These are phyloP conservation scores for Leptinotarsa peninsularis DNA, from an alignment of 2,888 invertebrate genomes.

Conservation along the genomic window DNA sequence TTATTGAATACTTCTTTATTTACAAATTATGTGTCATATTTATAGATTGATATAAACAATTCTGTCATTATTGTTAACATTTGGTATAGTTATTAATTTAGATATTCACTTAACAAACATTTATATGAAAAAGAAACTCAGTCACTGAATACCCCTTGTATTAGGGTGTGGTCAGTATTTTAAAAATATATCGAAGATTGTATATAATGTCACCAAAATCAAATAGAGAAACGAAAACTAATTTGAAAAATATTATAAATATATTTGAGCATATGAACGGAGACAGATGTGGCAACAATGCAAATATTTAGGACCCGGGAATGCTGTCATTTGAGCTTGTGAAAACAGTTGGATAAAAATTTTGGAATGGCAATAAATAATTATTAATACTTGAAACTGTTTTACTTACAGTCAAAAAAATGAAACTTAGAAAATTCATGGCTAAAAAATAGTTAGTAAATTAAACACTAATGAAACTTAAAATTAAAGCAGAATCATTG, in stretches of 20 bases:
- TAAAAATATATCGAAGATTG: constrained; percentile 29
- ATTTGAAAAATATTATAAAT: not conserved
- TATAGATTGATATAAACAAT: constrained; percentile 58
- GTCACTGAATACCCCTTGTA: constrained; percentile 56
- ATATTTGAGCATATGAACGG: constrained; percentile 22
- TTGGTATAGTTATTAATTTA: constrained; percentile 61
- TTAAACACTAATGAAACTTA: constrained; percentile 52
- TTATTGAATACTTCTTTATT: constrained; percentile 44
- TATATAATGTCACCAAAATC: constrained; percentile 28
- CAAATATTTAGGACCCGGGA: constrained; percentile 45
- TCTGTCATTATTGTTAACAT: constrained; percentile 61
- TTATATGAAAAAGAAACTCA: constrained; percentile 56
- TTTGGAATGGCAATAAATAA: constrained; percentile 56
- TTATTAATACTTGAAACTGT: constrained; percentile 35
- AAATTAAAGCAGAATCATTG: constrained; percentile 49
- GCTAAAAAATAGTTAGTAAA: constrained; percentile 52
- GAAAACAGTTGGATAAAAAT: constrained; percentile 46
- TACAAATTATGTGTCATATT: constrained; percentile 52
- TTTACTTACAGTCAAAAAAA: constrained; percentile 40
- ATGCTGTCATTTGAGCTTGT: constrained; percentile 57
- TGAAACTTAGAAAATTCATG: constrained; percentile 38
- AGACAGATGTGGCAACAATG: constrained; percentile 20
- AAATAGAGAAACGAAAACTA: constrained; percentile 9
- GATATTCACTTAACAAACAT: constrained; percentile 58
- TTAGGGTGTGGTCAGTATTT: constrained; percentile 40